Conservation (phyloP, 2,113 vertebrate genomes). For the Sturnira hondurensis region DNA sequence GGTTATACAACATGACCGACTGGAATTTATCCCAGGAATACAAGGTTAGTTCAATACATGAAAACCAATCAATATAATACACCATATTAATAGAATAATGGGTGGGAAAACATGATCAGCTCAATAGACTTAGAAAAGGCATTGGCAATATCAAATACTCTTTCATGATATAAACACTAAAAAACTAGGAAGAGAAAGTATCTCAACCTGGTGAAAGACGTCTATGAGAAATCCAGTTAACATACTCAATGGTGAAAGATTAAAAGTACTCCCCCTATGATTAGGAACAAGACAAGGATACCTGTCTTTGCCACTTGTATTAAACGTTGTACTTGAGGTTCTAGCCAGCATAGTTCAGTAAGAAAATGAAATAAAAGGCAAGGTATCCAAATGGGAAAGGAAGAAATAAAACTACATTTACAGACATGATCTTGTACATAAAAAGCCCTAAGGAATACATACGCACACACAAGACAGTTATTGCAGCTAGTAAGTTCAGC, state of each 20-base stretch:
- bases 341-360: not conserved
- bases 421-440: too few relatives aligned
- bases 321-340: not conserved
- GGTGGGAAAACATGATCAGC: not conserved
- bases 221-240: not conserved
- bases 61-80: not conserved
- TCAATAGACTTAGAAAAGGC: not conserved
- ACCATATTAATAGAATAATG: not conserved
- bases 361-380: not conserved
- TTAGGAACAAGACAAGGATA: not conserved
- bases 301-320: not conserved
- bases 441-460: too few relatives aligned
- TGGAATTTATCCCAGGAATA: not conserved
- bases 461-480: too few relatives aligned
- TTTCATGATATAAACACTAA: not conserved
- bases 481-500: too few relatives aligned
- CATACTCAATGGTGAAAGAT: not conserved
- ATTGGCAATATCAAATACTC: not conserved
- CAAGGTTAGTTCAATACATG: not conserved
- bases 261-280: not conserved
- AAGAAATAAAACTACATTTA: not conserved
- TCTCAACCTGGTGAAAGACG: not conserved
- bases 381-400: not conserved
- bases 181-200: not conserved
- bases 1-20: not conserved